phyloP scores from a whole-genome alignment of 2,113 vertebrate genomes.

The Piliocolobus tephrosceles region DNA sequence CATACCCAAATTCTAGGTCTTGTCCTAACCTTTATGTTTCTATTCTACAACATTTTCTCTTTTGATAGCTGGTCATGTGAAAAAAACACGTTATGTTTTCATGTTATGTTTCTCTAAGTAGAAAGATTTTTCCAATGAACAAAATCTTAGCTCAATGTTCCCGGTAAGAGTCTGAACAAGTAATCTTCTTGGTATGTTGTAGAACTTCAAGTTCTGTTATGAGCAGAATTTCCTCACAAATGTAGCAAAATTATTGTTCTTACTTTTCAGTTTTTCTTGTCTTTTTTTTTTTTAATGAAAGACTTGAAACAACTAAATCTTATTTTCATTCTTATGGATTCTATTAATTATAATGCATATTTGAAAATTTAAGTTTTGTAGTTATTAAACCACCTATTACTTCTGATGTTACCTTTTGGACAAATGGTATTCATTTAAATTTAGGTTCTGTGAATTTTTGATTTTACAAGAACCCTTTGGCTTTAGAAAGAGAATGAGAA shows the following conservation, averaged over 20 bases:
- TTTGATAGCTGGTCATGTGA: not conserved
- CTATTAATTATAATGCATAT: conserved; percentile 6
- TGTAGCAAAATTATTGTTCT: not conserved
- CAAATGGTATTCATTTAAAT: conserved; percentile 48
- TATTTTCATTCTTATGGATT: not conserved
- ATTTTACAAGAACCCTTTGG: conserved; percentile 74
- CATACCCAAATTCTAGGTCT: not conserved
- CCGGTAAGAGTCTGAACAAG: not conserved
- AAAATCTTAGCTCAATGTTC: conserved; percentile 13
- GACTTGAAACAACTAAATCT: not conserved
- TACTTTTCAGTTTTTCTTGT: not conserved
- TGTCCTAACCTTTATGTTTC: not conserved
- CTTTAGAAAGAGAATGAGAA: conserved; percentile 68
- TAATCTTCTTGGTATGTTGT: not conserved
- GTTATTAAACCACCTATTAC: not conserved
- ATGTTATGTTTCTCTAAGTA: conserved; percentile 11
- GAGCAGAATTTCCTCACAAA: conserved; percentile 25
- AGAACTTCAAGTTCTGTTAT: conserved; percentile 30
- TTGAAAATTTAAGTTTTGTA: conserved; percentile 1
- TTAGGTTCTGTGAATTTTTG: conserved; percentile 50
- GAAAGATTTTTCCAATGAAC: conserved; percentile 49
- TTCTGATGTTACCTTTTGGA: conserved; percentile 38
- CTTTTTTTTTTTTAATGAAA: not conserved
- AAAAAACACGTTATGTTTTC: not conserved
- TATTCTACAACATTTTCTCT: not conserved